Percentiles rank a stretch among this genome's conserved stretches.
These are phyloP conservation scores for Hycleus phaleratus DNA, from an alignment of 1,140 invertebrate genomes.

Conservation along the genomic window DNA sequence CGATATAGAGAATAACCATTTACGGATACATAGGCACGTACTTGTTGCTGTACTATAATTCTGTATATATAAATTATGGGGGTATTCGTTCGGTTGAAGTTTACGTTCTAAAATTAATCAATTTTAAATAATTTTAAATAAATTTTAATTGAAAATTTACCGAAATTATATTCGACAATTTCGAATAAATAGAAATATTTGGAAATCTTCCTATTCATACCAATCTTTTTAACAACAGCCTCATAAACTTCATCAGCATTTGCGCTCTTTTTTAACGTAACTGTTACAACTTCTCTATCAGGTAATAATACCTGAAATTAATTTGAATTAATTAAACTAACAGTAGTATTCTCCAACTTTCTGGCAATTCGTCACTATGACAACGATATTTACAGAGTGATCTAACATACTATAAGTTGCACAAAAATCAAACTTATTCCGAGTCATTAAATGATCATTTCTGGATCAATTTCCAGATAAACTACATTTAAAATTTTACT, in stretches of 20 bases:
- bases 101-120: slow-evolving; percentile 71
- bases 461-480: too few species aligned
- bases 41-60: slow-evolving; percentile 98
- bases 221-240: slow-evolving; percentile 80
- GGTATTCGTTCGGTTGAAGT: slow-evolving; percentile 86
- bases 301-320: slow-evolving; percentile 50
- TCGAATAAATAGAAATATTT: slow-evolving; percentile 97
- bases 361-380: too few species aligned
- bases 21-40: slow-evolving; percentile 87
- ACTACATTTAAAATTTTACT: too few species aligned
- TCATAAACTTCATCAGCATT: slow-evolving; percentile 87
- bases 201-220: slow-evolving; percentile 68
- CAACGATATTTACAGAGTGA: too few species aligned
- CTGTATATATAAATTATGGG: slow-evolving; percentile 96
- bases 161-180: slow-evolving; percentile 95
- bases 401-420: too few species aligned
- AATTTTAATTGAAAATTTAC: slow-evolving; percentile 44
- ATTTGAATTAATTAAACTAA: not conserved
- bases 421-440: too few species aligned
- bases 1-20: slow-evolving; percentile 85
- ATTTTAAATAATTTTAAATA: not conserved
- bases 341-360: too few species aligned
- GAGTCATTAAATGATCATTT: too few species aligned
- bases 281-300: slow-evolving; percentile 82
- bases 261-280: slow-evolving; percentile 85